A percentile compares a stretch with the other conserved stretches of the same genome.
Evolutionary conservation across 1,140 invertebrate genomes (phyloP).

Genomic region (Bombus huntii): DNA sequence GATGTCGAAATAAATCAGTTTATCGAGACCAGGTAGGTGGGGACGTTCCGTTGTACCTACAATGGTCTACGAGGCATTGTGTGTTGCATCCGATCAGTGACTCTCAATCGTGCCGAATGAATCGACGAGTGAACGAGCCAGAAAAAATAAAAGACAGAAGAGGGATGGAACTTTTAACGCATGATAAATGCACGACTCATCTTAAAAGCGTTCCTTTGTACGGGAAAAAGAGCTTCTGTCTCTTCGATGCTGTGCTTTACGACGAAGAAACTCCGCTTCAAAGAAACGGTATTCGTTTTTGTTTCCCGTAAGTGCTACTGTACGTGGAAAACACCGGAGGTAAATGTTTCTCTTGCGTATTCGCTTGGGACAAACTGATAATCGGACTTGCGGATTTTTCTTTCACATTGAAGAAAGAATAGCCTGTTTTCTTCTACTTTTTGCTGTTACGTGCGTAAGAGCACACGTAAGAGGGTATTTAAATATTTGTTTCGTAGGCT

Average conservation of each 20-base stretch:
- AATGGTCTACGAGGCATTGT: constrained; percentile 40
- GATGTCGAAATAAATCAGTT: constrained; percentile 82
- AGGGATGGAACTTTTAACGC: constrained; percentile 9
- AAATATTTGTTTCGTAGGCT: background rate
- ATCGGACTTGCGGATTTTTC: background rate
- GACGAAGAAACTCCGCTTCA: background rate
- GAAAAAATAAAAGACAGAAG: too few species aligned
- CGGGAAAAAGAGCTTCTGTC: background rate
- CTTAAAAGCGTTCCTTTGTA: constrained; percentile 13
- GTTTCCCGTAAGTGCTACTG: constrained; percentile 1
- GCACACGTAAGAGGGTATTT: background rate
- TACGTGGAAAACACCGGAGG: background rate
- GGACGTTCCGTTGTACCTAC: constrained; percentile 58
- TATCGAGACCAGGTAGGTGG: constrained; percentile 78
- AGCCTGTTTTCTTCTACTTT: too few species aligned
- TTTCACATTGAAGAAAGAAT: background rate
- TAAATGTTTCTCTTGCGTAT: constrained; percentile 8
- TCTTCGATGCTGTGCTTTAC: background rate
- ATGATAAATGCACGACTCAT: constrained; percentile 19
- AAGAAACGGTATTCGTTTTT: background rate
- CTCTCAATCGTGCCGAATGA: constrained; percentile 25
- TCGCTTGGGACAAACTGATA: background rate
- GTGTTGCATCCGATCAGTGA: constrained; percentile 48
- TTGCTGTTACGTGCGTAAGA: background rate
- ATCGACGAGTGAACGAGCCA: background rate